Evolutionary conservation across 2,797 vertebrate genomes (phyloP), one percentile per base, ranked within the genome.

Genomic region (Pteropus rufus): DNA sequence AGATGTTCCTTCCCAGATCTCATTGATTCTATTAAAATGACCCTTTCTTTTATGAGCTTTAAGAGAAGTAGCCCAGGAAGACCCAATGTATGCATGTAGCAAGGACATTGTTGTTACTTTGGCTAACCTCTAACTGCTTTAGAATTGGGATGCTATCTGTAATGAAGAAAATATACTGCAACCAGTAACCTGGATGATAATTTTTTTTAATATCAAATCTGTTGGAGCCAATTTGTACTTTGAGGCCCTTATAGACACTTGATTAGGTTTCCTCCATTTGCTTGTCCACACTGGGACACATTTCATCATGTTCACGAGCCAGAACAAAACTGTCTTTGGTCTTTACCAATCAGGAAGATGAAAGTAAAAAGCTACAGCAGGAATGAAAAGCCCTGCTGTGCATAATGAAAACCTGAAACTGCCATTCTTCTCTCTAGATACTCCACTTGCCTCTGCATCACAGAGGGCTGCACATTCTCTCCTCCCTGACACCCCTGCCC

Each of bases 231-330:
- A 84, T 94, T 96, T 88, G 64, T 84, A 84, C 34, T 67, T 80
- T 11, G 16, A 82, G 77, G 36, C 24, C 34, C 81, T 81, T 29
- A n/a, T 1, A 80, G 19, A 3, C 83, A 72, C 49, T 95, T 73
- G 41, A 93, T 95, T 82, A 81, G 34, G 12, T 77, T 95, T 95
- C 62, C 15, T 81, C 56, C 64, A 73, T 85, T 88, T 77, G 16
- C 49, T 92, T 81, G 44, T 91, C 93, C 58, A 72, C n/a, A 39
- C 21, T 52, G 18, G 56, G 31, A 90, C n/a, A 76, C 23, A 34
- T 70, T 89, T 80, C 24, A 76, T 86, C 44, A 36, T 14, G 65
- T 24, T 89, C 44, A 65, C 62, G 70, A 87, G 21, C 46, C 29
- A 73, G 49, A 94, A 79, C 2, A 8, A 97, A 90, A 64, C 60